Evolutionary conservation across 2,797 vertebrate genomes (phyloP), one percentile per base, ranked within the genome.

Genomic region (Mormyrus proboscirostris): DNA sequence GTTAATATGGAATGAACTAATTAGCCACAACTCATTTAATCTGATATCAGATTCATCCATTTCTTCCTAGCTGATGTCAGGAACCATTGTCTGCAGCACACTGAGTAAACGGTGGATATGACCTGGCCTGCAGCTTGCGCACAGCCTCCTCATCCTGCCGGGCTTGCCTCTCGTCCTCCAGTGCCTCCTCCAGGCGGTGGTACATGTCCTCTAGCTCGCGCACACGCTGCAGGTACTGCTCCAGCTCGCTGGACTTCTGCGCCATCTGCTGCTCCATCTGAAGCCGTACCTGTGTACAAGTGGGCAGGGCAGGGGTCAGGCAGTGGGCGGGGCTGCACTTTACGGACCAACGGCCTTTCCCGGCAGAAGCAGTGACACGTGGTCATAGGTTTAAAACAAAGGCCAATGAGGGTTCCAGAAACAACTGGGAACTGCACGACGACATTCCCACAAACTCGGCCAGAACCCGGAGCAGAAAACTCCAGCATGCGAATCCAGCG

Each of bases 161-260:
- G 29, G 96, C 96, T 92, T 96, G 96, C 76, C 94, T 95, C 94
- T 97, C 96, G n/a, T 96, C 95, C 89, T 97, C 96, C 2, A 97
- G 90, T 0, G 97, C 96, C 79, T 97, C 96, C 93, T 97, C 96
- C 4, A 97, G 95, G 88, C 94, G 93, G 0, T 94, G 93, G 89
- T 97, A 97, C 95, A 97, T 96, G 90, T 96, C 95, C 91, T 97
- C 97, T 88, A 97, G 94, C 90, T 97, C 97, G 33, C 87, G 92
- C 3, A 97, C 96, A 88, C 97, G 95, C 92, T 95, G 95, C 88
- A 95, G 92, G 91, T 97, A 96, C 89, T 96, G 96, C 69, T 97
- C 95, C 86, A 97, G 94, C 90, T 97, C 96, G 0, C 94, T 95
- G 6, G 96, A 97, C 83, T 97, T 97, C 92, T 96, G 95, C 7